Evolutionary conservation across 2,888 invertebrate genomes (phyloP), one percentile per base, ranked within the genome.

Genomic region (Drosophila robusta): DNA sequence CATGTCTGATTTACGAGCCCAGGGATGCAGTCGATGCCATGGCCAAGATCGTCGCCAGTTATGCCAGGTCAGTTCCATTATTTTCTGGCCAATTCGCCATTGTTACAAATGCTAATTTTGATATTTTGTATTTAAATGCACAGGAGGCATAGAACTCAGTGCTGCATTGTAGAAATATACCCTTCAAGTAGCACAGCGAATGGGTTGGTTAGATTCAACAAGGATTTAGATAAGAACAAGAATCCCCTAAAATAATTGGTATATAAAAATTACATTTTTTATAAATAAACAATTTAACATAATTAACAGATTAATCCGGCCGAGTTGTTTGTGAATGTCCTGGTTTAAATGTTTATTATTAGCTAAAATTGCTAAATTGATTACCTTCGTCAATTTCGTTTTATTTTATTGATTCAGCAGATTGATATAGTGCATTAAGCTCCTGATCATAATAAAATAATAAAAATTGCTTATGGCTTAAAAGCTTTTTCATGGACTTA

Each of bases 21-120:
- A 41, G 41, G 67, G 54, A 70, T 75, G 62, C 55, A 50, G 47
- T 55, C 51, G 42, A 50, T 79, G 58, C 73, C 80, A 55, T 72
- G 74, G 57, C 84, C 76, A 63, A 88, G 84, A 88, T 77, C 89
- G 71, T 78, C 68, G 80, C 65, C 52, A 70, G 70, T 85, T 82
- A 71, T 74, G 77, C 68, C 83, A 88, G 86, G 86, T 87, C 89
- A 89, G 89, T 83, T 78, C 86, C 87, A 87, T 89, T 87, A 89
- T 86, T 88, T 89, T 84, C 68, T 58, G 71, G 72, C 87, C 86
- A 89, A 89, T 89, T 89, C 89, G 90, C 88, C 79, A 90, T 90
- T 90, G 90, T 91, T 91, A 88, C 86, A 81, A 90, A 90, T 91
- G 91, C 91, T 90, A 91, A 90, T 90, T 90, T 91, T 82, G 86